Evolutionary conservation across 2,797 vertebrate species (phyloP).

Genomic region (Cryptoprocta ferox): DNA sequence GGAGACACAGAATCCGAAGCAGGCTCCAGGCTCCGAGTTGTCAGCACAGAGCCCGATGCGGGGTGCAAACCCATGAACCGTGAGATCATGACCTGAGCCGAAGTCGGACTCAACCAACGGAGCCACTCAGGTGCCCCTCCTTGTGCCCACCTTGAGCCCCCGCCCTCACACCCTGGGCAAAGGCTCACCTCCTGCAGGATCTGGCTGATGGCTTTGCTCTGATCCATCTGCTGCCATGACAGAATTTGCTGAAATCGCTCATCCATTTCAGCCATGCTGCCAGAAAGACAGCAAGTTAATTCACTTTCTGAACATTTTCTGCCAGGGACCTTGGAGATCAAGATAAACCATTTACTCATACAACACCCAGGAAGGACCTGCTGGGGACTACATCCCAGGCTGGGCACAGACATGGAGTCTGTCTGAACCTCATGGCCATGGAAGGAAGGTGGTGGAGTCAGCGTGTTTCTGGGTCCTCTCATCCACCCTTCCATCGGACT

Average conservation of each 20-base stretch:
- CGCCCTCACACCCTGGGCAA: rapidly evolving
- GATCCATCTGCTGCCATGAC: conserved; percentile 94
- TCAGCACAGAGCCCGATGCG: no score
- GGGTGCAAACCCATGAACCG: no score
- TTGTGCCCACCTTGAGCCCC: neutral
- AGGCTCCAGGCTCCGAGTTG: no score
- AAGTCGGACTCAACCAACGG: no score
- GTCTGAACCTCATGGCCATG: neutral
- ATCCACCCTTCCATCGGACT: neutral
- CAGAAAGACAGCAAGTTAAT: conserved; percentile 58
- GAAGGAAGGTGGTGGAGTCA: neutral
- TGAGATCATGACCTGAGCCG: no score
- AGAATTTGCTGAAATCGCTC: conserved; percentile 94
- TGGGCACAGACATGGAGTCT: neutral
- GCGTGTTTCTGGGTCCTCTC: neutral
- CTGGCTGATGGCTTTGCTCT: conserved; percentile 94
- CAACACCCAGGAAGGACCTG: neutral
- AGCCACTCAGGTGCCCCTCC: no score
- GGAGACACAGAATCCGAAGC: no score
- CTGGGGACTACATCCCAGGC: neutral
- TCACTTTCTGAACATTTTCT: neutral
- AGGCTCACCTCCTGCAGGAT: conserved; percentile 95
- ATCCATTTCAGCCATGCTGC: conserved; percentile 93
- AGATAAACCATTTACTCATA: neutral
- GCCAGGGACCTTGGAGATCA: neutral